Evolutionary conservation across 2,888 invertebrate species (phyloP).

Genomic region (Thera obeliscata): DNA sequence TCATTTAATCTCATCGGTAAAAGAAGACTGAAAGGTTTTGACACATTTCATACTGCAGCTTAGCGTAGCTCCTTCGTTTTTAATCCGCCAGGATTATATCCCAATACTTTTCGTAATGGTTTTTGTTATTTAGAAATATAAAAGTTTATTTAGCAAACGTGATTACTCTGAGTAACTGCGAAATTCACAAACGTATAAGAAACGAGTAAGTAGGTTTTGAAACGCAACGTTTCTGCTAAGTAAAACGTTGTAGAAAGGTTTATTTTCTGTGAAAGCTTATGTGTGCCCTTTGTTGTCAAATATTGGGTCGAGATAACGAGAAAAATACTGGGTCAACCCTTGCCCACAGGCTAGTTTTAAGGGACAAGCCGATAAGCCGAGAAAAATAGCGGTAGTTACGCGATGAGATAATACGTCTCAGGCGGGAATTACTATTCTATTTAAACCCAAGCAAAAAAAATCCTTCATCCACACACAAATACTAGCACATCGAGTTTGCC

Average conservation of each 20-base stretch:
- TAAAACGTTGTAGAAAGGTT: constrained; percentile 34
- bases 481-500: no score
- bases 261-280: constrained; percentile 35
- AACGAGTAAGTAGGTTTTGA: constrained; percentile 1
- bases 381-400: constrained; percentile 45
- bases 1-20: constrained; percentile 7
- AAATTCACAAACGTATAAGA: no score
- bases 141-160: not conserved
- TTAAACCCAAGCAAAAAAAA: constrained; percentile 8
- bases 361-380: constrained; percentile 46
- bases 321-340: constrained; percentile 45
- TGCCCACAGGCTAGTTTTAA: constrained; percentile 48
- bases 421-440: constrained; percentile 17
- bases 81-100: constrained; percentile 12
- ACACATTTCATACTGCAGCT: constrained; percentile 24
- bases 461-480: no score
- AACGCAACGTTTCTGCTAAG: constrained; percentile 8
- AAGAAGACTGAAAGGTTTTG: constrained; percentile 10
- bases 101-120: not conserved
- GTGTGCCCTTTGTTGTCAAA: constrained; percentile 49
- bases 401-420: constrained; percentile 29
- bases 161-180: not conserved
- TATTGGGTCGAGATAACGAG: constrained; percentile 41
- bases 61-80: constrained; percentile 1
- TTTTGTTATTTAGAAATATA: not conserved